Conservation (phyloP, 2,797 vertebrate species). For the Sciurus carolinensis region DNA sequence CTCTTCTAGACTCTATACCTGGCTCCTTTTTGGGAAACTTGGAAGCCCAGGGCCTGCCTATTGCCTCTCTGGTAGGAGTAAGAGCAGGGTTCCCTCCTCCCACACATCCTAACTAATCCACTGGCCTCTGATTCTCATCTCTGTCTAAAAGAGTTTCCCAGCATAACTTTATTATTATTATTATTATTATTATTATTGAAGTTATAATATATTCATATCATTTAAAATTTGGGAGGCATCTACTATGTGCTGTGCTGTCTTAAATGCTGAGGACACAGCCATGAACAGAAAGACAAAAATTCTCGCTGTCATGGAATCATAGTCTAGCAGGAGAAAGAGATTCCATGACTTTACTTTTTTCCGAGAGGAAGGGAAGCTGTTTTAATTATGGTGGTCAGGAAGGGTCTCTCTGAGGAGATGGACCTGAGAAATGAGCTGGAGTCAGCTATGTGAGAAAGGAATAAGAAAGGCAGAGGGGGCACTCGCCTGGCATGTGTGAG, state of each 20-base stretch:
- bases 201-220: not conserved
- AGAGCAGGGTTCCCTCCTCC: not conserved
- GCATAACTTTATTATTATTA: not conserved
- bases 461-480: not conserved
- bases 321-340: not conserved
- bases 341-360: not conserved
- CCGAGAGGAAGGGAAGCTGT: not conserved
- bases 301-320: not conserved
- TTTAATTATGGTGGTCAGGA: not conserved
- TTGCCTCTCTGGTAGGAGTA: not conserved
- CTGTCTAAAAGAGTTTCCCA: not conserved
- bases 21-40: not conserved
- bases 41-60: not conserved
- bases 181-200: not conserved
- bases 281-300: constrained; percentile 16
- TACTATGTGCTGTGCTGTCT: not conserved
- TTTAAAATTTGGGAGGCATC: constrained; percentile 2
- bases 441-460: not conserved
- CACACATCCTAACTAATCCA: not conserved
- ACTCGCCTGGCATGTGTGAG: too few relatives aligned
- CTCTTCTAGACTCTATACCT: not conserved
- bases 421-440: not conserved
- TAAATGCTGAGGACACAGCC: not conserved
- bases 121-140: not conserved
- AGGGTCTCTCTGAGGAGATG: not conserved